Evolutionary conservation across 2,888 invertebrate species (phyloP), one percentile per base, ranked within the genome.

Genomic region (Pollenia amentaria): DNA sequence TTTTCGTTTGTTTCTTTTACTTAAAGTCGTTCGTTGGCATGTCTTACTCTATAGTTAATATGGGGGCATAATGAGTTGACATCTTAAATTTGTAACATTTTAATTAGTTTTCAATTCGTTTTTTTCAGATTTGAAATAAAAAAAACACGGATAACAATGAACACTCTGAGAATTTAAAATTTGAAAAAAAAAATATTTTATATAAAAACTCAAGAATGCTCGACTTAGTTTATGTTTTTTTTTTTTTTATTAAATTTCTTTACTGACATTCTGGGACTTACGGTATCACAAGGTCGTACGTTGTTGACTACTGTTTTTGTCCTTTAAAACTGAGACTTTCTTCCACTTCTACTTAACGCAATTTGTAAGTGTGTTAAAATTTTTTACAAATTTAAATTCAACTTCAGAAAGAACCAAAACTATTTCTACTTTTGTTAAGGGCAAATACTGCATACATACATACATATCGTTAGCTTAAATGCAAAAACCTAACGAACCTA

Each of bases 321-420:
- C 40, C 40, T 29, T 51, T 4, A 38, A 21, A 40, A 12, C 12
- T 40, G 8, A 62, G 18, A 62, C 29, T 60, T 60, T 60, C 11
- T 38, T 73, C 12, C 38, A 40, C 40, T 72, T 72, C 29, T 44
- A 72, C 55, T 72, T 57, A 38, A 73, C 60, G 60, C 46, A 46
- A 73, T 67, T 78, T 78, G 67, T 53, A 77, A 81, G 78, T 78
- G 82, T 85, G 48, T 87, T 85, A 67, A 78, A 21, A n/a, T 10
- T 64, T 67, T 80, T 55, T 84, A 69, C 21, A 21, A 53, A 69
- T 72, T 55, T 44, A 21, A 72, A 44, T 29, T 46, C 16, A 73
- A 60, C 11, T 12, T 18, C 38, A 29, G 29, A 16, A 64, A 44
- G 11, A 69, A 51, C 16, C 7, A 38, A 40, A n/a, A 42, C 29